These are phyloP conservation scores for Monochamus saltuarius DNA, from an alignment of 1,140 invertebrate genomes.

Conservation along the genomic window DNA sequence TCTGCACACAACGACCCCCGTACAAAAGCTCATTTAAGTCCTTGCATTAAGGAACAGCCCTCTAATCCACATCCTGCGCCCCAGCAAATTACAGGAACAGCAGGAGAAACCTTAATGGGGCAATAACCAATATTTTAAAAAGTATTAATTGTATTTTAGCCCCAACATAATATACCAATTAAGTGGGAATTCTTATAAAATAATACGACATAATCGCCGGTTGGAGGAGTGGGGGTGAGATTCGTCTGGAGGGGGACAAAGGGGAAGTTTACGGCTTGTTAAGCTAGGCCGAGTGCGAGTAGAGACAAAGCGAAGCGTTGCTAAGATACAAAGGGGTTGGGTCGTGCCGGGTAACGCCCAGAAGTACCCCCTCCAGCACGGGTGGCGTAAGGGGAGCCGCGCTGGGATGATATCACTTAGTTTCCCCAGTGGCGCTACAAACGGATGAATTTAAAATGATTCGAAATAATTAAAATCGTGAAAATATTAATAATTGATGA, in stretches of 20 bases:
- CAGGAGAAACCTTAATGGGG: too few species aligned
- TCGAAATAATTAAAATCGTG: too few species aligned
- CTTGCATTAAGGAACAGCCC: too few species aligned
- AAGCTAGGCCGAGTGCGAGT: constrained; percentile 33
- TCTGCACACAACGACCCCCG: too few species aligned
- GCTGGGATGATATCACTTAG: too few species aligned
- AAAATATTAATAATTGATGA: too few species aligned
- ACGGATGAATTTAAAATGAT: too few species aligned
- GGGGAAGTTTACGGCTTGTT: constrained; percentile 34
- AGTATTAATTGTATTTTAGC: constrained; percentile 16
- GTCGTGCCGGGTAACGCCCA: constrained; percentile 7
- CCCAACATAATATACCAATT: constrained; percentile 18
- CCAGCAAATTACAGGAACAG: too few species aligned
- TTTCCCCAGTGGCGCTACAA: too few species aligned
- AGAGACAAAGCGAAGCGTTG: constrained; percentile 35
- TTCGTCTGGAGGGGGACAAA: constrained; percentile 30
- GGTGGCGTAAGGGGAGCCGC: too few species aligned
- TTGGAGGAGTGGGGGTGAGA: constrained; percentile 23
- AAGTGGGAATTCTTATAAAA: constrained; percentile 14
- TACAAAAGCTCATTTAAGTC: too few species aligned
- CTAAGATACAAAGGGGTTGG: constrained; percentile 34
- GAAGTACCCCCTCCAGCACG: not conserved
- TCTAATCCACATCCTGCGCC: too few species aligned
- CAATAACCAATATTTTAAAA: not conserved
- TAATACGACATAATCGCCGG: constrained; percentile 15